These are phyloP conservation scores for Platyrinchus mystaceus DNA, from an alignment of 2,797 vertebrate species.

Conservation along the genomic window DNA sequence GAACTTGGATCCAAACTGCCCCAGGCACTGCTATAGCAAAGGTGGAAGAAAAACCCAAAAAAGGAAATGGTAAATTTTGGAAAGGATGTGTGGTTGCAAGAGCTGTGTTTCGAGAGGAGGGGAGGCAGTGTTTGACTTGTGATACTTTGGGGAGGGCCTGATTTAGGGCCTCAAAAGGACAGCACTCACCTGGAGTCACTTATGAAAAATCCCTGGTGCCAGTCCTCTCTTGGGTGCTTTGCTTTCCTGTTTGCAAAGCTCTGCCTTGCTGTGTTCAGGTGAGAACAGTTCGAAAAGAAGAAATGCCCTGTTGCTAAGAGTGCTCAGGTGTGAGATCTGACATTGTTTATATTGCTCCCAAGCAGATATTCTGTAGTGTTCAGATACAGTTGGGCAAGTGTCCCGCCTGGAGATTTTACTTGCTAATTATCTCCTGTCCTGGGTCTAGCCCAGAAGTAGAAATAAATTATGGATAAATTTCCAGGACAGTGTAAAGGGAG, in stretches of 20 bases:
- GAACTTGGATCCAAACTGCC: neutral
- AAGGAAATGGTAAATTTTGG: neutral
- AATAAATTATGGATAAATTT: neutral
- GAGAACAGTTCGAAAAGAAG: neutral
- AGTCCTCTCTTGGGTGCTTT: neutral
- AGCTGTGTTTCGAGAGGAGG: neutral
- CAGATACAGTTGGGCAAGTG: neutral
- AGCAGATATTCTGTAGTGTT: neutral
- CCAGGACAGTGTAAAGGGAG: neutral
- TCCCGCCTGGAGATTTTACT: neutral
- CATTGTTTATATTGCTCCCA: neutral
- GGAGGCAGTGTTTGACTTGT: neutral
- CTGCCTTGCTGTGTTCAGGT: neutral
- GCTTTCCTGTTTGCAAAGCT: neutral
- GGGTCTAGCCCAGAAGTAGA: neutral
- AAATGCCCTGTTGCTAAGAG: neutral
- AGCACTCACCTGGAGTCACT: neutral
- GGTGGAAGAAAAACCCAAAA: neutral
- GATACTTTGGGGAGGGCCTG: neutral
- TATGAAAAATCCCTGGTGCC: neutral
- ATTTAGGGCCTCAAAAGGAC: neutral
- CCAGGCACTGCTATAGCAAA: neutral
- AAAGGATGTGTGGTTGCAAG: neutral
- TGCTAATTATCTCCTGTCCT: neutral
- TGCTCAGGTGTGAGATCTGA: neutral